Conservation (phyloP, 2,113 vertebrate genomes). For the Monopterus albus region DNA sequence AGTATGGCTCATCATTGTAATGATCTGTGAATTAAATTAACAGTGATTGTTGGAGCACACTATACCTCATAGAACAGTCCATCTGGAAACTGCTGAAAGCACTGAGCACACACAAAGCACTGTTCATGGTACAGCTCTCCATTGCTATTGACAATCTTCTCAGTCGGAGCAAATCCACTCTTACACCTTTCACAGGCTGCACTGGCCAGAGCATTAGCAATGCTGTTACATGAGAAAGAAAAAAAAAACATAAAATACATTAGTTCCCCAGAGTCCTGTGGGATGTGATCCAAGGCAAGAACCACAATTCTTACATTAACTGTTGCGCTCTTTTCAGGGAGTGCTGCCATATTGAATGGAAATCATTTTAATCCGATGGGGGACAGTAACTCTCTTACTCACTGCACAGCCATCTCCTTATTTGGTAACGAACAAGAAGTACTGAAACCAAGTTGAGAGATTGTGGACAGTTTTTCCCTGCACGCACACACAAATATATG, state of each 20-base stretch:
- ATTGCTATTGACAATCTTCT: slow-evolving; percentile 97
- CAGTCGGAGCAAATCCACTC: slow-evolving; percentile 90
- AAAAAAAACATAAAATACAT: slow-evolving; percentile 15
- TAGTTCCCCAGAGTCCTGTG: background rate
- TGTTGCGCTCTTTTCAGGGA: slow-evolving; percentile 22
- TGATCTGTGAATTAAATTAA: too few species aligned
- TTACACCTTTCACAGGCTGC: slow-evolving; percentile 94
- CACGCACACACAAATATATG: background rate
- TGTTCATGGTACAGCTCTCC: slow-evolving; percentile 97
- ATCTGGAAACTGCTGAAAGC: slow-evolving; percentile 98
- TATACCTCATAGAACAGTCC: slow-evolving; percentile 97
- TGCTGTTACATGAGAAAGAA: slow-evolving; percentile 86
- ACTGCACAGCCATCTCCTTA: slow-evolving; percentile 43
- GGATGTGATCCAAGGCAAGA: slow-evolving; percentile 3
- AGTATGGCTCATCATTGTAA: too few species aligned
- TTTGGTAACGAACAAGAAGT: slow-evolving; percentile 42
- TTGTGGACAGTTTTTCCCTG: background rate
- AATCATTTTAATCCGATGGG: slow-evolving; percentile 25
- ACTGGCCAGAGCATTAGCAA: slow-evolving; percentile 95
- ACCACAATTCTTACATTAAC: slow-evolving; percentile 35
- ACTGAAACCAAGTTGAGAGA: background rate
- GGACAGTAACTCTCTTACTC: slow-evolving; percentile 37
- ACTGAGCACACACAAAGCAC: slow-evolving; percentile 97
- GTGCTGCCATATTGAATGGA: slow-evolving; percentile 42
- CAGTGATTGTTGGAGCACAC: background rate